Base-by-base conservation (phyloP, 1,140 invertebrate genomes). In the Sitobion miscanthi region DNA sequence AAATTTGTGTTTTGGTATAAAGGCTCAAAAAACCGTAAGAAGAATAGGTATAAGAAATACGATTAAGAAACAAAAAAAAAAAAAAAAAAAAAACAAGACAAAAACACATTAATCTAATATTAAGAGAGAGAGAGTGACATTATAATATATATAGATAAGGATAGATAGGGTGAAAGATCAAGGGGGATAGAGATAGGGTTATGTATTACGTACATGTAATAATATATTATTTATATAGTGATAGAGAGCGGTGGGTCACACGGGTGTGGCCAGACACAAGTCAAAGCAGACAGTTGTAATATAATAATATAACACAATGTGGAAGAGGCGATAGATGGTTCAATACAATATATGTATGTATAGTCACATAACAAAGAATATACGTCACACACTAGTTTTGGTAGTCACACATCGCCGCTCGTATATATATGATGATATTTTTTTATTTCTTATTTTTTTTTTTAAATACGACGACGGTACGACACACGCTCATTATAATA, bases 331-430 rank as follows among this genome's bases (percentile, higher is more conserved):
- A 87, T 87, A 87, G 86, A 42, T n/a, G 45, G 47, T 49, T 49
- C 17, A 21, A 49, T 52, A 88, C 38, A 52, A 54, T 88, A 88
- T 54, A 77, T 62, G 7, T 69, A 69, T 11, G 47, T n/a, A 30
- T 30, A 49, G 23, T 85, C 83, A 85, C 82, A 85, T 85, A 45
- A 88, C 30, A 21, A 30, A 69, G 62, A 45, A n/a, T 47, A 90
- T 42, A 91, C 30, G 45, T 38, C 90, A 91, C 62, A 91, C 45
- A 52, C 20, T 38, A 85, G 91, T 93, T 93, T 93, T 86, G 91
- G 91, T 86, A 86, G 91, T 38, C 83, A 85, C 82, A 93, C 77
- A 85, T 93, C 91, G 49, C 91, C 91, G 49, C 20, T 57, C n/a
- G 62, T n/a, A 77, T 30, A 62, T 52, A 52, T 52, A 20, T 77